A percentile compares a stretch with the other conserved stretches of the same genome.
These are phyloP conservation scores for Bagarius yarrelli DNA, from an alignment of 2,113 vertebrate genomes.

Conservation along the genomic window DNA sequence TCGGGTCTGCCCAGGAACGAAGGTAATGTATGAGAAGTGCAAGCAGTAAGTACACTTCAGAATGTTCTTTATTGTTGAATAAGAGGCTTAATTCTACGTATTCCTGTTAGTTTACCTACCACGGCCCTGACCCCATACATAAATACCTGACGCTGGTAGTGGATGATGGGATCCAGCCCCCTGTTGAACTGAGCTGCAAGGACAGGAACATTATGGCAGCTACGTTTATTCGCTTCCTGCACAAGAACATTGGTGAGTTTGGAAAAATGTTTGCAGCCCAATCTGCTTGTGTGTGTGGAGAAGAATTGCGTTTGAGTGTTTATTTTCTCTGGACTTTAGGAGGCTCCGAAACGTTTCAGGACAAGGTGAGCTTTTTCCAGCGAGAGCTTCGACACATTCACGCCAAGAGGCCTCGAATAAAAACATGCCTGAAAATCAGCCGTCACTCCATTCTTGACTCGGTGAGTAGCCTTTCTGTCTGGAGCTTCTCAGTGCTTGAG, in stretches of 20 bases:
- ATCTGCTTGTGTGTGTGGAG: background rate
- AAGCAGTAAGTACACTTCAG: background rate
- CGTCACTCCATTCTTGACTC: conserved; percentile 87
- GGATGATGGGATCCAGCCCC: conserved; percentile 96
- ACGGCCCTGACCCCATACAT: conserved; percentile 91
- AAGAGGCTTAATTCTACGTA: background rate
- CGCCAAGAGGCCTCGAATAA: conserved; percentile 90
- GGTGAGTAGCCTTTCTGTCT: conserved; percentile 65
- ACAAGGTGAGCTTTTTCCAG: conserved; percentile 98
- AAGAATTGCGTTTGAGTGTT: background rate
- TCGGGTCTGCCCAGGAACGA: conserved; percentile 97
- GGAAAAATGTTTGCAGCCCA: background rate
- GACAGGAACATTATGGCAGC: conserved; percentile 98
- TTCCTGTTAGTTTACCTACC: conserved; percentile 86
- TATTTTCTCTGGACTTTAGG: conserved; percentile 65
- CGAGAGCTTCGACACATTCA: conserved; percentile 92
- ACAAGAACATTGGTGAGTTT: conserved; percentile 94
- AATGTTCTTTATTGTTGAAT: background rate
- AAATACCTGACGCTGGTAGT: conserved; percentile 93
- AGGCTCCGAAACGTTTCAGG: conserved; percentile 97
- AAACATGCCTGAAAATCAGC: conserved; percentile 90
- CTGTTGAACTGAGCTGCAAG: conserved; percentile 97
- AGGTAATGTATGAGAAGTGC: conserved; percentile 71
- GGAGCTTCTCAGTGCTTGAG: background rate
- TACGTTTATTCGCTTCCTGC: conserved; percentile 95